phyloP scores from a whole-genome alignment of 2,113 vertebrate genomes.

The Barbus barbus region DNA sequence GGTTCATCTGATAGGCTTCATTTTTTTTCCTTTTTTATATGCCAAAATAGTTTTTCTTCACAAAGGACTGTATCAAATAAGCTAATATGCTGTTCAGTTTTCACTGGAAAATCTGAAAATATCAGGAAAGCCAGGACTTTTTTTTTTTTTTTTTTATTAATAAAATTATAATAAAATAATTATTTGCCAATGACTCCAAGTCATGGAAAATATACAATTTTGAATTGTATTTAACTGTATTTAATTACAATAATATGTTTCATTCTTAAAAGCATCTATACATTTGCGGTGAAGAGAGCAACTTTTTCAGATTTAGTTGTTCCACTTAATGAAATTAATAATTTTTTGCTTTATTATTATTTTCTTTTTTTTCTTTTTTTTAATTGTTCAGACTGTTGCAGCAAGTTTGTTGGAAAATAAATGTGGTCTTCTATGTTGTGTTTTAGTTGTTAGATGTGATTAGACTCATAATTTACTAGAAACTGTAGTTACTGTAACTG shows the following conservation, averaged over 20 bases:
- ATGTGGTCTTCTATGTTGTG: background rate
- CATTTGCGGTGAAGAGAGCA: background rate
- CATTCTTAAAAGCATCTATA: background rate
- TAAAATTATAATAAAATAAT: background rate
- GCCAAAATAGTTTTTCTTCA: background rate
- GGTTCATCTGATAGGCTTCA: background rate
- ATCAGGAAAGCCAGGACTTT: no score
- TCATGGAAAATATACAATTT: background rate
- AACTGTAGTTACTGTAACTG: background rate
- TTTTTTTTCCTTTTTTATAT: background rate
- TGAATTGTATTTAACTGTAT: background rate
- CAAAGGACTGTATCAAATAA: background rate
- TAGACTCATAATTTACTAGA: no score
- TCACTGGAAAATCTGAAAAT: background rate
- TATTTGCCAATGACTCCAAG: no score
- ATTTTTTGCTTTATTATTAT: background rate
- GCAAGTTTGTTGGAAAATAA: background rate
- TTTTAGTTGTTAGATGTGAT: background rate
- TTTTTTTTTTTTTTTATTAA: no score
- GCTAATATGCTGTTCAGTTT: background rate
- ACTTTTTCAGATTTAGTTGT: background rate
- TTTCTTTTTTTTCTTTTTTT: background rate
- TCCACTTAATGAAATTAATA: no score
- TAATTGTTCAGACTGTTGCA: no score
- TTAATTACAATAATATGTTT: background rate